Evolutionary conservation across 2,113 vertebrate genomes (phyloP), one percentile per base, ranked within the genome.

Genomic region (Dascyllus trimaculatus): DNA sequence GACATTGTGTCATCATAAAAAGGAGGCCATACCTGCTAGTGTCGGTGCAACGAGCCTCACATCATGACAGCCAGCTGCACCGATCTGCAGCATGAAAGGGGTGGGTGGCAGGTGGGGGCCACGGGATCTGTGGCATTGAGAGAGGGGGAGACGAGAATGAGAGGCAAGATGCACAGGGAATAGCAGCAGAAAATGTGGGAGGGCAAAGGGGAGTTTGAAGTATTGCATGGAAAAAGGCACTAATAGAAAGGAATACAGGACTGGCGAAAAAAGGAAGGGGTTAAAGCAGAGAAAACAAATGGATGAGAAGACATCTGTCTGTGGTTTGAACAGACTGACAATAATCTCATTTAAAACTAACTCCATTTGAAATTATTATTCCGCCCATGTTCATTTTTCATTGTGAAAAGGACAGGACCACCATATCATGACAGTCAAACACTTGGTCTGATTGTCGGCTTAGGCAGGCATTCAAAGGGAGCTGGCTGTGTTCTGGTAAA

Each of bases 1-100:
- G 61, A 89, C 89, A 88, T 86, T 81, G 85, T 91, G 90, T 88
- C 85, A 88, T 87, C 81, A 78, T 86, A 78, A 87, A 88, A 89
- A 86, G 81, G 77, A 74, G 87, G 80, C 85, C 81, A 70, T 85
- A 84, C 78, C 78, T 84, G 84, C 82, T 78, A 80, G 68, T 86
- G 66, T 81, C 46, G 21, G 70, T 52, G 87, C 84, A 87, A 84
- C 90, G 76, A 66, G 84, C 77, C 38, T 78, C 81, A 84, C 84
- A 60, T 76, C 48, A 57, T 89, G 88, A 91, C 89, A 91, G 85
- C 85, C 84, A 75, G 81, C 75, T 75, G 81, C 82, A 83, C 64
- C 81, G 71, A 74, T 81, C 86, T 86, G 76, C 57, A 14, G 71
- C 76, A 86, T 87, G 56, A 86, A 88, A 86, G 80, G 22, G 71